Evolutionary conservation across 1,140 invertebrate species (phyloP).

Genomic region (Ceratosolen solmsi): DNA sequence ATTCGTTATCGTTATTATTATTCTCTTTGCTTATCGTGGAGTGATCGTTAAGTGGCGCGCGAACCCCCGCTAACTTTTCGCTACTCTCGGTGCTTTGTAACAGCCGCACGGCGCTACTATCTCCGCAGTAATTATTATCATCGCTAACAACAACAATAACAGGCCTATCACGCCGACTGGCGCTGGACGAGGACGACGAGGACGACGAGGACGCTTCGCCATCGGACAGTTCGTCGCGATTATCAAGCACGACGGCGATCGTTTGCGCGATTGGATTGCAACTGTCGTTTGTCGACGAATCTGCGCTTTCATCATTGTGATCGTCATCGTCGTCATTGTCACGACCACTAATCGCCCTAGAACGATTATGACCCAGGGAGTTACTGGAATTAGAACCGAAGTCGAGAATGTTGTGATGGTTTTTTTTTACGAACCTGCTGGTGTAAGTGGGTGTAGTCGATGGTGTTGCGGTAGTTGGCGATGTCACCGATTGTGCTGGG

Average conservation of each 20-base stretch:
- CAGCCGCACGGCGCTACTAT: conserved; percentile 38
- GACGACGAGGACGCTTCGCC: conserved; percentile 50
- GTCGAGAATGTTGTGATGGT: conserved; percentile 67
- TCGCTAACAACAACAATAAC: conserved; percentile 15
- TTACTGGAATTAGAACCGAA: conserved; percentile 69
- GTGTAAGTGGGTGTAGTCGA: conserved; percentile 68
- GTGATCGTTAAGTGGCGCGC: conserved; percentile 3
- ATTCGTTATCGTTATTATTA: conserved; percentile 45
- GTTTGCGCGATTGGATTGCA: conserved; percentile 38
- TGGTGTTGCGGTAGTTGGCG: conserved; percentile 57
- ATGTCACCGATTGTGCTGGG: conserved; percentile 68
- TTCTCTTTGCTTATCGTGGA: conserved; percentile 39
- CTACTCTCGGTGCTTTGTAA: conserved; percentile 55
- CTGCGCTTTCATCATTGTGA: conserved; percentile 40
- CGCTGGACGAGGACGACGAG: conserved; percentile 52
- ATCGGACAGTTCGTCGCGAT: conserved; percentile 42
- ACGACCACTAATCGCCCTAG: conserved; percentile 63
- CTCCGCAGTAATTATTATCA: conserved; percentile 31
- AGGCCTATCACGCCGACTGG: conserved; percentile 26
- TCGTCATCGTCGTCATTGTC: conserved; percentile 51
- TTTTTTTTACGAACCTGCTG: conserved; percentile 73
- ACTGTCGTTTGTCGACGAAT: conserved; percentile 46
- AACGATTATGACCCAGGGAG: conserved; percentile 67
- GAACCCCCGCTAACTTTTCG: conserved; percentile 47
- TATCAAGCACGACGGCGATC: conserved; percentile 52